Evolutionary conservation across 2,797 vertebrate species (phyloP).

Genomic region (Pipistrellus nathusii): DNA sequence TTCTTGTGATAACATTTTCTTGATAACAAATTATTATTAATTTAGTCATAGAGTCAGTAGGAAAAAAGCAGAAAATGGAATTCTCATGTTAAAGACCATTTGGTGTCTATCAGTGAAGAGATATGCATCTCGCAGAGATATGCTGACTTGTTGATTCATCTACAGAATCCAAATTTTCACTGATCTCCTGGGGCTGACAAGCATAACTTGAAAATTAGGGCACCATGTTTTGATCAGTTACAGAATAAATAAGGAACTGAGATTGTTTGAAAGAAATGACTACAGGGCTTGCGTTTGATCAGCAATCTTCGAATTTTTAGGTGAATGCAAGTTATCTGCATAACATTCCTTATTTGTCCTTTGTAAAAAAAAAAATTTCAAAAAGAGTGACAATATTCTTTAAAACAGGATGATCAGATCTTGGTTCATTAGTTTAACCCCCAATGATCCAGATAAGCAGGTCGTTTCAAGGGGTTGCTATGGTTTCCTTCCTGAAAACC

Average conservation of each 20-base stretch:
- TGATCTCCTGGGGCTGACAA: slow-evolving; percentile 77
- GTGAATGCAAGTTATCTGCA: slow-evolving; percentile 71
- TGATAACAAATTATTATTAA: not conserved
- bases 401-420: slow-evolving; percentile 21
- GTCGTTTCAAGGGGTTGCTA: not conserved
- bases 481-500: not conserved
- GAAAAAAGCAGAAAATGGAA: not conserved
- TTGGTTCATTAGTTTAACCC: slow-evolving; percentile 41
- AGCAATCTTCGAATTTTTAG: slow-evolving; percentile 74
- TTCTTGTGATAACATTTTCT: slow-evolving; percentile 52
- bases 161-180: slow-evolving; percentile 63
- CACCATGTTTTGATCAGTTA: slow-evolving; percentile 79
- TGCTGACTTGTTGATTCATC: slow-evolving; percentile 67
- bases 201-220: slow-evolving; percentile 78
- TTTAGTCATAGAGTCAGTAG: not conserved
- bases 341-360: slow-evolving; percentile 62
- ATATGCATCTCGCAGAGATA: not conserved
- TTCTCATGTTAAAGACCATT: not conserved
- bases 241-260: slow-evolving; percentile 78
- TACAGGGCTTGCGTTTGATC: slow-evolving; percentile 78
- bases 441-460: not conserved
- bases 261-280: slow-evolving; percentile 78
- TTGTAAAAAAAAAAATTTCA: slow-evolving; percentile 22
- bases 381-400: slow-evolving; percentile 18
- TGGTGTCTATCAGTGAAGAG: not conserved